Conservation (phyloP, 2,888 invertebrate species). For the Panzeria rudis region DNA sequence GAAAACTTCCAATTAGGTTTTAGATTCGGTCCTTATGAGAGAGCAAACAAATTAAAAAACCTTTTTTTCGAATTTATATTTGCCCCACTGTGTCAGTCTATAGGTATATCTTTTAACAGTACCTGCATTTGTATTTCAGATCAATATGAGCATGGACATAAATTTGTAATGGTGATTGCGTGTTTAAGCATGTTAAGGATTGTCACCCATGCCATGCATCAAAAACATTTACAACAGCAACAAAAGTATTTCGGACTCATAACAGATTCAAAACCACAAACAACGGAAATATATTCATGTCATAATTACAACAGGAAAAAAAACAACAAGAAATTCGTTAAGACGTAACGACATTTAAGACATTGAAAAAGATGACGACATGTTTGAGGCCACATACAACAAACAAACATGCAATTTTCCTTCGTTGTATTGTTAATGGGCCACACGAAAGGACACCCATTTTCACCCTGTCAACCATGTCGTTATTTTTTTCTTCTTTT, state of each 20-base stretch:
- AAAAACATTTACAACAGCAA: slow-evolving; percentile 16
- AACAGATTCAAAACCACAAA: slow-evolving; percentile 47
- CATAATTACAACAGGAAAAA: slow-evolving; percentile 56
- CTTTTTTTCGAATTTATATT: neutral
- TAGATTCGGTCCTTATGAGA: too few relatives aligned
- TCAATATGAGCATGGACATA: slow-evolving; percentile 54
- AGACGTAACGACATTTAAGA: slow-evolving; percentile 55
- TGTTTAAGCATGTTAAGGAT: slow-evolving; percentile 70
- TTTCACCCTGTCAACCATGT: slow-evolving; percentile 74
- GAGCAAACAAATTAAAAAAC: too few relatives aligned
- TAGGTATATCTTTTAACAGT: neutral
- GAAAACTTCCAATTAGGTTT: too few relatives aligned
- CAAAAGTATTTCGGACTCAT: slow-evolving; percentile 37
- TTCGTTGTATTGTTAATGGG: slow-evolving; percentile 63
- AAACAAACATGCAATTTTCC: slow-evolving; percentile 53
- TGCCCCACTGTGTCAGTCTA: neutral
- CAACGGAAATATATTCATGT: slow-evolving; percentile 69
- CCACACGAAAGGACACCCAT: slow-evolving; percentile 75
- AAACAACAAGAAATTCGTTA: slow-evolving; percentile 38
- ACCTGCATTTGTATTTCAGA: slow-evolving; percentile 32
- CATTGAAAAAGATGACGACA: slow-evolving; percentile 64
- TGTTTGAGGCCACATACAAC: slow-evolving; percentile 48
- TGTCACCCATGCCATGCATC: slow-evolving; percentile 74
- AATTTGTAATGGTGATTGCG: slow-evolving; percentile 71
- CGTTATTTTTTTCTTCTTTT: neutral